Evolutionary conservation across 2,113 vertebrate species (phyloP).

Genomic region (Epinephelus moara): DNA sequence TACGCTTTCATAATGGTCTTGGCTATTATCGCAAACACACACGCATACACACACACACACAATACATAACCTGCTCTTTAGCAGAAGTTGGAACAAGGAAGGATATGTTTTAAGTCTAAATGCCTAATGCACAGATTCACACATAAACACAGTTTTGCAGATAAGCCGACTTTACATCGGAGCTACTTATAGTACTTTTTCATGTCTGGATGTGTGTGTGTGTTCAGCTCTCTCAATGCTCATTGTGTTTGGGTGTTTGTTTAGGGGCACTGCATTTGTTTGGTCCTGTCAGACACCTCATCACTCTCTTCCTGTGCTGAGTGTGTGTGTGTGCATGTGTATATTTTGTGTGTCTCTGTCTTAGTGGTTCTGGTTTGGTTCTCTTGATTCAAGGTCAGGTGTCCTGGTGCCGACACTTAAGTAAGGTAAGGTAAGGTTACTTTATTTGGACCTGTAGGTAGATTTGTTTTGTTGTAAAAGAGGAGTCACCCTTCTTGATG

Average conservation of each 20-base stretch:
- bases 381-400: too few species aligned
- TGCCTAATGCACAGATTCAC: constrained; percentile 47
- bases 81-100: constrained; percentile 41
- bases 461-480: too few species aligned
- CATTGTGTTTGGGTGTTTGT: constrained; percentile 79
- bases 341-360: too few species aligned
- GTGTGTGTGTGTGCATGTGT: neutral
- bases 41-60: constrained; percentile 6
- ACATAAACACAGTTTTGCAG: constrained; percentile 48
- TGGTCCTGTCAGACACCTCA: constrained; percentile 53
- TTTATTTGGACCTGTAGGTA: too few species aligned
- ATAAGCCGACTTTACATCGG: constrained; percentile 52
- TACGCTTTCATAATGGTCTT: constrained; percentile 6
- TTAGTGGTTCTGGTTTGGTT: too few species aligned
- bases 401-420: too few species aligned
- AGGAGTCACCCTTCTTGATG: too few species aligned
- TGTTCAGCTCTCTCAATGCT: constrained; percentile 68
- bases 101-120: constrained; percentile 59
- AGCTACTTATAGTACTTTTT: constrained; percentile 29
- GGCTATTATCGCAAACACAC: neutral
- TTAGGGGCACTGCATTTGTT: constrained; percentile 76
- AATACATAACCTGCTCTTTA: constrained; percentile 1
- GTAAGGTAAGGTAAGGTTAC: too few species aligned
- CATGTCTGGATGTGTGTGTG: constrained; percentile 21
- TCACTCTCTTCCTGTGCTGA: constrained; percentile 63